Evolutionary conservation across 2,888 invertebrate genomes (phyloP).

Genomic region (Cephus runcator): DNA sequence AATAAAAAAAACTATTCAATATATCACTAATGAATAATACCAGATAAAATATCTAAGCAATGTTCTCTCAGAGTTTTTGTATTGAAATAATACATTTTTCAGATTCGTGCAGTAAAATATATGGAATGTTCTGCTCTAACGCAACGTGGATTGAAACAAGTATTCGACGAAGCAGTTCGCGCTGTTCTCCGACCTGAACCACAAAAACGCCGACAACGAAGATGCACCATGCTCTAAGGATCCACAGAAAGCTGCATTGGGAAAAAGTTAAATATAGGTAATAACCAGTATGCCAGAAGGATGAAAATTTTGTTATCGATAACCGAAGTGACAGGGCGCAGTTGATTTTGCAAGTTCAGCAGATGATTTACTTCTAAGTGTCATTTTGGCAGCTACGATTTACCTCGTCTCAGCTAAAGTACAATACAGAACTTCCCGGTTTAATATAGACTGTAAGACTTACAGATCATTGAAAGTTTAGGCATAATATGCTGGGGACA

Average conservation of each 20-base stretch:
- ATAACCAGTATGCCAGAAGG: constrained; percentile 20
- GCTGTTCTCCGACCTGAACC: constrained; percentile 98
- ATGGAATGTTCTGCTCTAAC: constrained; percentile 99
- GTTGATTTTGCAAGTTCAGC: constrained; percentile 22
- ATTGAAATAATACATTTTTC: not conserved
- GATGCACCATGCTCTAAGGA: constrained; percentile 83
- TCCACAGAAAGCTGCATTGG: constrained; percentile 29
- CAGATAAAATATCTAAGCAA: not conserved
- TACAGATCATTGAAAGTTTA: constrained; percentile 38
- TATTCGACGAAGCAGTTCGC: constrained; percentile 98
- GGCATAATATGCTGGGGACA: constrained; percentile 19
- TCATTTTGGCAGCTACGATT: constrained; percentile 46
- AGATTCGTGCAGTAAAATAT: constrained; percentile 97
- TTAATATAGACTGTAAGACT: constrained; percentile 27
- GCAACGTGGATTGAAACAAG: constrained; percentile 96
- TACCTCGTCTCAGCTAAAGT: constrained; percentile 43
- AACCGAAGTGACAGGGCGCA: constrained; percentile 12
- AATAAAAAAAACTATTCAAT: not conserved
- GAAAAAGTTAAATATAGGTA: constrained; percentile 24
- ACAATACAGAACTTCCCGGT: constrained; percentile 40
- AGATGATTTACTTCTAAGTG: constrained; percentile 9
- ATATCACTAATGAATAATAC: not conserved
- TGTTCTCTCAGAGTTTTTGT: not conserved
- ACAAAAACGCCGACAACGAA: constrained; percentile 92
- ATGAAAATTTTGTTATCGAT: constrained; percentile 6